Evolutionary conservation across 2,888 invertebrate genomes (phyloP).

Genomic region (Chloromyia formosa): DNA sequence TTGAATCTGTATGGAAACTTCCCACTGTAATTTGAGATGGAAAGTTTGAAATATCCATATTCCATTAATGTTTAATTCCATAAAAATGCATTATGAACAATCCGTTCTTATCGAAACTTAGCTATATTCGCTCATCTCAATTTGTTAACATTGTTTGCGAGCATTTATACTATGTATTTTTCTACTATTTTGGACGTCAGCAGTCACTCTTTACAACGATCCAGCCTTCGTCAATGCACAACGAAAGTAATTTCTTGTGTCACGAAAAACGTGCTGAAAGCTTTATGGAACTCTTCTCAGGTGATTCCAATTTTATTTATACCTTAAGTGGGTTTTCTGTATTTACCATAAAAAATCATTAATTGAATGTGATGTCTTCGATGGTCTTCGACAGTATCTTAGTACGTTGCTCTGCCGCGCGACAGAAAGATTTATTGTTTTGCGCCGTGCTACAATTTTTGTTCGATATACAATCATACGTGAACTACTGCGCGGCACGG

Average conservation of each 20-base stretch:
- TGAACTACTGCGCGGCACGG: constrained; percentile 18
- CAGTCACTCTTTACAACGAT: too few relatives aligned
- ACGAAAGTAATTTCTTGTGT: constrained; percentile 46
- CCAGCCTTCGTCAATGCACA: constrained; percentile 38
- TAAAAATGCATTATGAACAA: too few relatives aligned
- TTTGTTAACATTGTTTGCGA: too few relatives aligned
- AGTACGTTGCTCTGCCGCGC: not conserved
- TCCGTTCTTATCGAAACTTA: too few relatives aligned
- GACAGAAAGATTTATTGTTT: constrained; percentile 40
- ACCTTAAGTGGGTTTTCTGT: constrained; percentile 40
- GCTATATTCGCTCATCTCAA: too few relatives aligned
- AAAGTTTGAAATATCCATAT: too few relatives aligned
- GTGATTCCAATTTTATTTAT: constrained; percentile 36
- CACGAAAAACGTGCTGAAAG: constrained; percentile 46
- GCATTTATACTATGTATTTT: too few relatives aligned
- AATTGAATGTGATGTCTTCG: constrained; percentile 40
- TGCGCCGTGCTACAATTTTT: constrained; percentile 12
- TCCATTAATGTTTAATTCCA: too few relatives aligned
- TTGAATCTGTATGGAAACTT: too few relatives aligned
- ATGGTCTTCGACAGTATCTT: not conserved
- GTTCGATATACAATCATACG: constrained; percentile 27
- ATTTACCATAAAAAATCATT: constrained; percentile 41
- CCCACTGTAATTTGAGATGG: too few relatives aligned
- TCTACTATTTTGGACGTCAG: too few relatives aligned
- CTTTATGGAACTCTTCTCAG: constrained; percentile 44